Evolutionary conservation across 2,797 vertebrate genomes (phyloP).

Genomic region (Catostomus latipinnis): DNA sequence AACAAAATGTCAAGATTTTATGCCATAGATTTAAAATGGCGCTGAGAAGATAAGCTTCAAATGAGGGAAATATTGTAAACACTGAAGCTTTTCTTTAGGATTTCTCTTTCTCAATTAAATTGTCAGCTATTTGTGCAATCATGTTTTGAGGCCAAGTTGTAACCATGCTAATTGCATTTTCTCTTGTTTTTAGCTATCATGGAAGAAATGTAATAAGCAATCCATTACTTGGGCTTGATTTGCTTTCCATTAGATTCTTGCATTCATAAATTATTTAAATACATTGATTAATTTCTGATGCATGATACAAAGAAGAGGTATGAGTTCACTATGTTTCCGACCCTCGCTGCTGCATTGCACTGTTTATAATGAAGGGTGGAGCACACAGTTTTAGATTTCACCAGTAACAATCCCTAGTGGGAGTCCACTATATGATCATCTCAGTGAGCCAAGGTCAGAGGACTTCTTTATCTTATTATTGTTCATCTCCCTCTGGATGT

Average conservation of each 20-base stretch:
- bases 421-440: slow-evolving; percentile 53
- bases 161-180: slow-evolving; percentile 59
- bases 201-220: slow-evolving; percentile 44
- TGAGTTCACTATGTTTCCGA: background rate
- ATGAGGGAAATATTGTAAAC: slow-evolving; percentile 11
- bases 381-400: slow-evolving; percentile 18
- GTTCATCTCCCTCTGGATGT: slow-evolving; percentile 51
- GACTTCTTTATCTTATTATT: slow-evolving; percentile 67
- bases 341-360: background rate
- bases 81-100: background rate
- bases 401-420: slow-evolving; percentile 44
- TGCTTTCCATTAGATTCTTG: slow-evolving; percentile 41
- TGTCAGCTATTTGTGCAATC: slow-evolving; percentile 37
- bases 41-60: slow-evolving; percentile 8
- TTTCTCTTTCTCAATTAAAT: slow-evolving; percentile 25
- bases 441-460: slow-evolving; percentile 68
- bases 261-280: slow-evolving; percentile 46
- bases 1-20: slow-evolving; percentile 15
- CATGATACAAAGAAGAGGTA: background rate
- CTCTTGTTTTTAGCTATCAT: slow-evolving; percentile 49
- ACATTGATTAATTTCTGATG: slow-evolving; percentile 5
- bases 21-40: slow-evolving; percentile 7
- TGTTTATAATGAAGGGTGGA: background rate
- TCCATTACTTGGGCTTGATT: slow-evolving; percentile 34
- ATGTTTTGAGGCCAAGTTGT: slow-evolving; percentile 47